Conservation (phyloP, 2,113 vertebrate genomes). For the Campylomormyrus tamandua region DNA sequence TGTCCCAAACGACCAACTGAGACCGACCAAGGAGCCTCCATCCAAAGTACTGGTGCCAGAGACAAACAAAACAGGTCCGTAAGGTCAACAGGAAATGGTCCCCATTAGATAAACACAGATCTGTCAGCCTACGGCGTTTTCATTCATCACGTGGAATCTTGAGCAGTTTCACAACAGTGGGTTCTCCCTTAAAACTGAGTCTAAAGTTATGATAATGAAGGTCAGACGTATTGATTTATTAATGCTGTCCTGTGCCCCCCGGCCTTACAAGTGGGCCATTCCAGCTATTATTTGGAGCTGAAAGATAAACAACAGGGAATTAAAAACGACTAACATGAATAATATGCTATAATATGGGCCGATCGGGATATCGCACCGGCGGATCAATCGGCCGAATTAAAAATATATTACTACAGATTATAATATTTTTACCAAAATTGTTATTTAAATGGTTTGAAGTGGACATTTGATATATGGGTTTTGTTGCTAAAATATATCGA, state of each 20-base stretch:
- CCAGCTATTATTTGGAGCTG: not conserved
- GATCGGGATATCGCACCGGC: not conserved
- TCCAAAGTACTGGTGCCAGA: slow-evolving; percentile 6
- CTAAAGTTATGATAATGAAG: too few relatives aligned
- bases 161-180: not conserved
- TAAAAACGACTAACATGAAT: not conserved
- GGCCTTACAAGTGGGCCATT: not conserved
- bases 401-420: not conserved
- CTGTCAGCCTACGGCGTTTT: not conserved
- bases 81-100: not conserved
- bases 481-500: not conserved
- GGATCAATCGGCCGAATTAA: not conserved
- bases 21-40: not conserved
- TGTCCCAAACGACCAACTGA: not conserved
- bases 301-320: not conserved
- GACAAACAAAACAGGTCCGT: not conserved
- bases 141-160: not conserved
- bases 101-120: not conserved
- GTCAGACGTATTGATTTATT: not conserved
- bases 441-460: not conserved
- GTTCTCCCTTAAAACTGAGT: not conserved
- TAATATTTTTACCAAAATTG: not conserved
- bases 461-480: not conserved
- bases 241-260: not conserved
- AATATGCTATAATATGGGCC: not conserved